Base-by-base conservation (phyloP, 2,797 vertebrate species). In the Microctenopoma steveboyesi region DNA sequence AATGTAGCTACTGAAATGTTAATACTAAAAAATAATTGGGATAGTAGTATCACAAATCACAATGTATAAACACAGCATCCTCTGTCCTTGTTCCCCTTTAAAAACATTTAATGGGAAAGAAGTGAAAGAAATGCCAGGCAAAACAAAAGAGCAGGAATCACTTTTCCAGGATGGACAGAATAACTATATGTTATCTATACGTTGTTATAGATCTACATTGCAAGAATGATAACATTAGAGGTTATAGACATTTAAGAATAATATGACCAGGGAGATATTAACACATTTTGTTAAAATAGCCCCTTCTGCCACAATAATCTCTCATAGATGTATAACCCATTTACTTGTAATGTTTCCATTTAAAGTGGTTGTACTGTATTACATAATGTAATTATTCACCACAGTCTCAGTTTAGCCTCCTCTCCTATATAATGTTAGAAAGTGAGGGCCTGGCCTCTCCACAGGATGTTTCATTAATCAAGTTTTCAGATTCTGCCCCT, bases 351-450 rank as follows among this genome's bases (percentile, higher is more conserved):
- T 12, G 7, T 54, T 56, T 69, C 46, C n/a, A 35, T 62, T 68
- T 63, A 37, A 55, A 51, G 28, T 49, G 18, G 13, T 46, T 55
- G 2, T 14, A 40, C 13, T 65, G n/a, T 55, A 37, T 73, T 72
- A 52, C 52, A 71, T 53, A 70, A 75, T 11, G 33, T 49, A 50
- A 53, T 46, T 27, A 52, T 27, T 59, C 10, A 28, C 14, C 51
- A 11, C 47, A 46, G 48, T 37, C 35, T 57, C 16, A 22, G 15
- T 25, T 37, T 33, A 48, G 18, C 15, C 61, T 59, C 18, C 3
- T 70, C 43, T 73, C 72, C 91, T 87, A 84, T 72, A 82, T 89
- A 88, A 86, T n/a, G 65, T 86, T 79, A 80, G 78, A 86, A 89
- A 88, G 72, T 67, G 53, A 69, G 51, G 59, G 50, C 56, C 11